phyloP scores from a whole-genome alignment of 2,888 invertebrate species.

The Epirrhoe alternata region DNA sequence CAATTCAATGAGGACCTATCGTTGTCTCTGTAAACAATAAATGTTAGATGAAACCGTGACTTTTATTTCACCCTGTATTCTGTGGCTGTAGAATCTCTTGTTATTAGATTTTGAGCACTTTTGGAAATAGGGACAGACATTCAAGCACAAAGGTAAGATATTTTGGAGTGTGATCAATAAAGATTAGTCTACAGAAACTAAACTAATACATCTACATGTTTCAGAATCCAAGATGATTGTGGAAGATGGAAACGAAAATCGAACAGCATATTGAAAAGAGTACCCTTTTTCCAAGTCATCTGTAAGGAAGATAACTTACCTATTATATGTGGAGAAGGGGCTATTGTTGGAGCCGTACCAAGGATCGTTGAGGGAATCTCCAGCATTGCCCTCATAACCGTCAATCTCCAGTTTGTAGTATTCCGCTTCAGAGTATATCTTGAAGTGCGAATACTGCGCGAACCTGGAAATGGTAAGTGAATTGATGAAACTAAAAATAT shows the following conservation, averaged over 20 bases:
- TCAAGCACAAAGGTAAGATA: too few species aligned
- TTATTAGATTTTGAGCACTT: too few species aligned
- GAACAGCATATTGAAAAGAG: too few species aligned
- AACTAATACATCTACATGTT: too few species aligned
- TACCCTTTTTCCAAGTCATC: too few species aligned
- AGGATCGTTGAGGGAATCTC: constrained; percentile 96
- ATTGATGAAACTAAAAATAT: too few species aligned
- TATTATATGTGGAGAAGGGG: constrained; percentile 96
- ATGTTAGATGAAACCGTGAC: constrained; percentile 11
- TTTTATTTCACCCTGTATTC: not conserved
- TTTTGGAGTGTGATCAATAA: too few species aligned
- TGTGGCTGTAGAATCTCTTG: too few species aligned
- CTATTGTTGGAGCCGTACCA: constrained; percentile 98
- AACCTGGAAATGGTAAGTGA: constrained; percentile 82
- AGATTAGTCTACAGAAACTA: too few species aligned
- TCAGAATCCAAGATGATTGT: too few species aligned
- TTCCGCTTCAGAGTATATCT: constrained; percentile 96
- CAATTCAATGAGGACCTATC: constrained; percentile 96
- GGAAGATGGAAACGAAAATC: too few species aligned
- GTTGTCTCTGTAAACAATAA: constrained; percentile 88
- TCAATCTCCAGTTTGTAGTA: constrained; percentile 97
- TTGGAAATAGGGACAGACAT: too few species aligned
- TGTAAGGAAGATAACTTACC: constrained; percentile 73
- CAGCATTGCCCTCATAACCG: constrained; percentile 95
- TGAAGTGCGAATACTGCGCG: constrained; percentile 96